A percentile compares a stretch with the other conserved stretches of the same genome.
phyloP scores from a whole-genome alignment of 1,140 invertebrate genomes.

The Artemia franciscana region DNA sequence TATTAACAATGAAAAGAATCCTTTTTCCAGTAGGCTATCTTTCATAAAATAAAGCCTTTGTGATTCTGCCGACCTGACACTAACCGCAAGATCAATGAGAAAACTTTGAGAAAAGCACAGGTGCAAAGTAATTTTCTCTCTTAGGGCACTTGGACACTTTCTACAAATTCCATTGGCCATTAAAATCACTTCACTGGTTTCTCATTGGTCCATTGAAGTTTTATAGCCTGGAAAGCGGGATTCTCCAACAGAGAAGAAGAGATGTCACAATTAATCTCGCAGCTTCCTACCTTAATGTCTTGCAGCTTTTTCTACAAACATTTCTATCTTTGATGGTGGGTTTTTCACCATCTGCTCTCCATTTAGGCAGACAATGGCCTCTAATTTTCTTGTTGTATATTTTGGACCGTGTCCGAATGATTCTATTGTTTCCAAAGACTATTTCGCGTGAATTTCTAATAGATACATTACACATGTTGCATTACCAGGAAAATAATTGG shows the following conservation, averaged over 20 bases:
- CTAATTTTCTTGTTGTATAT: too few species aligned
- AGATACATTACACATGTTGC: too few species aligned
- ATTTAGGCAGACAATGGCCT: background rate
- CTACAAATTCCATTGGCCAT: background rate
- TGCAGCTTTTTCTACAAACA: background rate
- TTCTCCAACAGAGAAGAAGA: background rate
- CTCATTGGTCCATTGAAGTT: background rate
- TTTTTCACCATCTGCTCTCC: background rate
- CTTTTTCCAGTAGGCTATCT: background rate
- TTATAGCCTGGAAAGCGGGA: background rate
- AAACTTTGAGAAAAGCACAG: background rate
- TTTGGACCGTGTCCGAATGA: too few species aligned
- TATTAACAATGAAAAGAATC: too few species aligned
- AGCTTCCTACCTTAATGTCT: background rate
- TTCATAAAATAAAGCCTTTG: background rate
- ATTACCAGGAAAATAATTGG: too few species aligned
- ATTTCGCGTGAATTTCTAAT: too few species aligned
- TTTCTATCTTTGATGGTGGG: background rate
- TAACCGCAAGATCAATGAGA: background rate
- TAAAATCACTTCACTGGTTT: background rate
- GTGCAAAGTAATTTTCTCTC: background rate
- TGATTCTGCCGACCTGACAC: background rate
- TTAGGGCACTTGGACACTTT: background rate
- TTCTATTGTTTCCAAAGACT: too few species aligned
- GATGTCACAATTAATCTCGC: background rate